Evolutionary conservation across 1,140 invertebrate genomes (phyloP).

Genomic region (Drosophila pandora): DNA sequence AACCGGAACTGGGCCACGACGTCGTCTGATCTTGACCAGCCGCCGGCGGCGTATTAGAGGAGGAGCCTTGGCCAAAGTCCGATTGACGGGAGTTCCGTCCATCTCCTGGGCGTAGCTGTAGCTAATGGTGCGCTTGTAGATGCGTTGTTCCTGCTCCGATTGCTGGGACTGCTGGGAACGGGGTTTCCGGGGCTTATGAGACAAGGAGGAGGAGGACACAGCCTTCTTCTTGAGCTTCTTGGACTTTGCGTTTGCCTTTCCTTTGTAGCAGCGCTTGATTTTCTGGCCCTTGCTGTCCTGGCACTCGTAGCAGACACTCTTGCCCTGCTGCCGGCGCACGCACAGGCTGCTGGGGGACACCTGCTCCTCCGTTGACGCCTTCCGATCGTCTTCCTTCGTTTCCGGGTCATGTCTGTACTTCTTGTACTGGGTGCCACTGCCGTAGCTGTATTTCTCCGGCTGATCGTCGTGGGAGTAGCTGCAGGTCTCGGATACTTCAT

Average conservation of each 20-base stretch:
- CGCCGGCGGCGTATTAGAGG: not conserved
- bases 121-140: slow-evolving; percentile 70
- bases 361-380: slow-evolving; percentile 7
- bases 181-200: slow-evolving; percentile 10
- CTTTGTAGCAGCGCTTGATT: slow-evolving; percentile 55
- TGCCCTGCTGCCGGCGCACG: slow-evolving; percentile 37
- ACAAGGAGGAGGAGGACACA: not conserved
- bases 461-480: slow-evolving; percentile 62
- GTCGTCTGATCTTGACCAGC: slow-evolving; percentile 16
- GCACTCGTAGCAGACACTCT: slow-evolving; percentile 59
- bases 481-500: slow-evolving; percentile 71
- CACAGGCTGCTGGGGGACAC: slow-evolving; percentile 50
- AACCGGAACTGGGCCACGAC: slow-evolving; percentile 3
- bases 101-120: slow-evolving; percentile 60
- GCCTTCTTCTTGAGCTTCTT: slow-evolving; percentile 8
- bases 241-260: slow-evolving; percentile 9
- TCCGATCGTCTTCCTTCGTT: not conserved
- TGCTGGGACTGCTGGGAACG: slow-evolving; percentile 33
- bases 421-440: slow-evolving; percentile 57
- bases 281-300: slow-evolving; percentile 53
- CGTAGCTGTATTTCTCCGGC: slow-evolving; percentile 65
- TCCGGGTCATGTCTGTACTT: slow-evolving; percentile 38
- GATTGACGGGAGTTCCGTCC: slow-evolving; percentile 2
- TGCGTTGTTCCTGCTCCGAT: slow-evolving; percentile 53
- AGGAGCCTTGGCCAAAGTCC: not conserved